phyloP scores from a whole-genome alignment of 2,888 invertebrate species.

The Monochamus alternatus region DNA sequence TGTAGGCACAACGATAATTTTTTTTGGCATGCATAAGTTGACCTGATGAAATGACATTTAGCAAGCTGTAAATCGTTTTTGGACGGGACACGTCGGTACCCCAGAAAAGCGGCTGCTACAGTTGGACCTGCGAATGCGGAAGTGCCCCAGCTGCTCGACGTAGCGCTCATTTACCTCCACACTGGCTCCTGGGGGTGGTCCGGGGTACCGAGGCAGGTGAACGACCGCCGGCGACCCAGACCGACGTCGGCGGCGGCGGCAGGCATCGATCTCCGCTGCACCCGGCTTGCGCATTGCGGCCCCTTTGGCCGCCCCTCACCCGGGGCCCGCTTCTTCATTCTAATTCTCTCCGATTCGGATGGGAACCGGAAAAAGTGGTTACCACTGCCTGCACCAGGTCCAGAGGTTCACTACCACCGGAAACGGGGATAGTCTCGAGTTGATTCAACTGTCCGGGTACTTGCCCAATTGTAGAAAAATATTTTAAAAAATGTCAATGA shows the following conservation, averaged over 20 bases:
- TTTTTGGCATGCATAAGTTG: too few species aligned
- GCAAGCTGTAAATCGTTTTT: too few species aligned
- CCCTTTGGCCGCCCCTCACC: constrained; percentile 43
- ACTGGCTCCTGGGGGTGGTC: constrained; percentile 52
- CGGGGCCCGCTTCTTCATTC: constrained; percentile 43
- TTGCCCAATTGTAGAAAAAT: too few species aligned
- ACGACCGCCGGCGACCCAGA: constrained; percentile 70
- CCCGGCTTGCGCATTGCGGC: constrained; percentile 65
- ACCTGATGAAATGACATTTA: too few species aligned
- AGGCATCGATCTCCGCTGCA: constrained; percentile 67
- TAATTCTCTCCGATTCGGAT: constrained; percentile 55
- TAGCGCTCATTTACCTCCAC: constrained; percentile 45
- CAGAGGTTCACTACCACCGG: background rate
- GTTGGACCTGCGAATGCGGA: constrained; percentile 39
- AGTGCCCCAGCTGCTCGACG: constrained; percentile 37
- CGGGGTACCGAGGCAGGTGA: constrained; percentile 65
- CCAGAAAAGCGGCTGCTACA: too few species aligned
- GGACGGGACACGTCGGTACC: too few species aligned
- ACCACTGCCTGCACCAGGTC: constrained; percentile 37
- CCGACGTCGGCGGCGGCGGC: constrained; percentile 67
- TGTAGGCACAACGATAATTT: too few species aligned
- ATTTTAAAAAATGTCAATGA: too few species aligned
- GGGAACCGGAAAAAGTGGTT: constrained; percentile 40
- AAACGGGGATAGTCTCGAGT: too few species aligned
- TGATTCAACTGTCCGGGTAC: too few species aligned